Percentiles rank a stretch among this genome's conserved stretches.
Conservation (phyloP, 2,888 invertebrate genomes). For the Automeris io region DNA sequence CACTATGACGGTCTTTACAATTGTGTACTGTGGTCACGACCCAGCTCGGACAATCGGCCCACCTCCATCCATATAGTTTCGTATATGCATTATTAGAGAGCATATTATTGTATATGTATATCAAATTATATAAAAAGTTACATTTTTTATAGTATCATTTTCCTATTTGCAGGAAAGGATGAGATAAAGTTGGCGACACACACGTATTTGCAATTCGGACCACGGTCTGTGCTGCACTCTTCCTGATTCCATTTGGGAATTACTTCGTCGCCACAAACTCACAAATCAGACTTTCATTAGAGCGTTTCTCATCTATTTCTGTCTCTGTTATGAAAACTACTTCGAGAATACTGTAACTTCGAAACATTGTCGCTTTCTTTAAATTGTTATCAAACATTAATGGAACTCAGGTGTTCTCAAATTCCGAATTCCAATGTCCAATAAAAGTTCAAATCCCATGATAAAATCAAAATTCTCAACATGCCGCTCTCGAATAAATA, state of each 20-base stretch:
- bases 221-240: conserved; percentile 63
- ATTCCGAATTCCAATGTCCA: conserved; percentile 40
- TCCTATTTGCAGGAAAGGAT: conserved; percentile 19
- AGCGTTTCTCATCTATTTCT: conserved; percentile 16
- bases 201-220: conserved; percentile 69
- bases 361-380: background rate
- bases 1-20: no score
- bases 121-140: no score
- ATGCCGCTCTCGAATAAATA: conserved; percentile 69
- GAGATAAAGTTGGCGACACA: conserved; percentile 61
- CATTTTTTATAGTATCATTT: no score
- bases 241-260: conserved; percentile 76
- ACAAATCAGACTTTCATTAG: conserved; percentile 72
- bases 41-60: no score
- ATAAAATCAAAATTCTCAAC: conserved; percentile 70
- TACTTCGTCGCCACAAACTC: conserved; percentile 63
- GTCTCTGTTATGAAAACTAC: background rate
- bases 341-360: background rate
- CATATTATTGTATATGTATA: no score
- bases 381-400: background rate
- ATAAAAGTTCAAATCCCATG: conserved; percentile 72
- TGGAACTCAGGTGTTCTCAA: conserved; percentile 29
- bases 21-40: no score
- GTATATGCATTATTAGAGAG: no score
- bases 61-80: no score